Percentiles rank a stretch among this genome's conserved stretches.
Evolutionary conservation across 2,888 invertebrate genomes (phyloP).

Genomic region (Pollenia labialis): DNA sequence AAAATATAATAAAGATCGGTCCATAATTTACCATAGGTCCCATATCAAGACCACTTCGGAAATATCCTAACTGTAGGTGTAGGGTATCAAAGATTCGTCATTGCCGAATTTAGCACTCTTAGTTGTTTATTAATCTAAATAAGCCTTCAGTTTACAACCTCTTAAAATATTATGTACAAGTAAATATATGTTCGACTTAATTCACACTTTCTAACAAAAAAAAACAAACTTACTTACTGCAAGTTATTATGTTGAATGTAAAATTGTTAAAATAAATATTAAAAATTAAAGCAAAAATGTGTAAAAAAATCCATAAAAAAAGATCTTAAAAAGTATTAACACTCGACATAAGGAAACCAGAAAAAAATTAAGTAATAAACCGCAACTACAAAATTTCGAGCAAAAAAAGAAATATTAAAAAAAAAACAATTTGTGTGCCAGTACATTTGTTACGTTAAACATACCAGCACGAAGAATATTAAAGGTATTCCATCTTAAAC

Average conservation of each 20-base stretch:
- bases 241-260: neutral
- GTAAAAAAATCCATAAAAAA: constrained; percentile 17
- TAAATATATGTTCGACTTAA: neutral
- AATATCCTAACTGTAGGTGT: no score
- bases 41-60: no score
- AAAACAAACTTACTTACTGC: neutral
- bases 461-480: neutral
- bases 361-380: constrained; percentile 29
- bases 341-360: constrained; percentile 14
- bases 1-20: no score
- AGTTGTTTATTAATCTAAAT: no score
- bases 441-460: constrained; percentile 9
- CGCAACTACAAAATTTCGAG: constrained; percentile 12
- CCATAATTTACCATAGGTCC: no score
- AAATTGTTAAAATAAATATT: constrained; percentile 1
- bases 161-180: neutral
- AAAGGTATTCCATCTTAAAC: constrained; percentile 12
- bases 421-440: neutral
- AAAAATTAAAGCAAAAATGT: neutral
- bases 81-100: no score
- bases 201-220: neutral
- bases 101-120: no score
- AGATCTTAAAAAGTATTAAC: constrained; percentile 11
- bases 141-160: neutral
- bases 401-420: neutral